Base-by-base conservation (phyloP, 1,140 invertebrate species). In the Pseudomyrmex flavicornis region DNA sequence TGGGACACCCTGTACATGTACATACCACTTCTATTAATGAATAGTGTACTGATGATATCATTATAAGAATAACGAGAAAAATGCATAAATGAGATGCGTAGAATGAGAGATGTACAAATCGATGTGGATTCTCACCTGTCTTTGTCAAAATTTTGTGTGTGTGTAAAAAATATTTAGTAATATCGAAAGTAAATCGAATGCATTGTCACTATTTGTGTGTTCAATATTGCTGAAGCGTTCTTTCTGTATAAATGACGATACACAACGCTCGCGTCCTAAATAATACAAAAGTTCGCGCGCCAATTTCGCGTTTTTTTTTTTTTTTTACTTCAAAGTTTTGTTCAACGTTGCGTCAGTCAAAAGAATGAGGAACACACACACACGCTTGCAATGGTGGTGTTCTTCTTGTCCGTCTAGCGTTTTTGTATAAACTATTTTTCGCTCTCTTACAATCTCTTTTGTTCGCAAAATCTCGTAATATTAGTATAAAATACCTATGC, bases 21-120 rank as follows among this genome's bases (percentile, higher is more conserved):
- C 1, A 5, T 93, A 93, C 87, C 85, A 90, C 91, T 92, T 91
- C 92, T 91, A 89, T 86, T 93, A 89, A 93, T 92, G 90, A 35
- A 91, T 92, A 93, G 90, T 91, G 13, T 35, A 91, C 92, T 93
- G 91, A 93, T 73, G 92, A 85, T 92, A 93, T 92, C 89, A 82
- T 93, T 93, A 93, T 93, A 92, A 93, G 90, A 93, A 90, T 93
- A 93, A 93, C 92, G 93, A 35, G 92, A 82, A 90, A 92, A 92
- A 91, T 90, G 89, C 85, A 87, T 92, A 93, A 93, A 90, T 92
- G 89, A 93, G 87, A 93, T 92, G 89, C 76, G 86, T 86, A 89
- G 87, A 74, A 65, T 77, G 56, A 83, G 70, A 84, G 12, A 13
- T 76, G 22, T 46, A 44, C 48, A 65, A 48, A 12, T 44, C 46